Evolutionary conservation across 2,888 invertebrate genomes (phyloP), one percentile per base, ranked within the genome.

Genomic region (Drosophila siamana): DNA sequence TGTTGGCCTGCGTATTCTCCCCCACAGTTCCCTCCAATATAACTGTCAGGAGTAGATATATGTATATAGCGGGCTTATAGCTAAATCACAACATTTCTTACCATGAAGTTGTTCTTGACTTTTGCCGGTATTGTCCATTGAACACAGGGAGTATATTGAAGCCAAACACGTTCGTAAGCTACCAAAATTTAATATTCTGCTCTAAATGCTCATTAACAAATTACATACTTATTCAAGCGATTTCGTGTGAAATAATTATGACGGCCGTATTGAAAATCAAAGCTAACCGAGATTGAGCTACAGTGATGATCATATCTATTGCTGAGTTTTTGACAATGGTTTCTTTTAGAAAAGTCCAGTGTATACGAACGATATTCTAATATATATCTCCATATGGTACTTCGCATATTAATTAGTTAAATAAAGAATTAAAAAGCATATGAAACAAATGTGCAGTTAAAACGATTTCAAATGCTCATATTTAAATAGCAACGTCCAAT

Each of bases 1-100:
- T 78, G n/a, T 78, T 81, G 15, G 75, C 77, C 13, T 80, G 77
- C 4, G 74, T 74, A 30, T 75, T 65, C 24, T 78, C 48, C 1
- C 64, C 61, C 19, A 79, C 80, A 16, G 36, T 43, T 13, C 61
- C 44, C 7, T 44, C 50, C n/a, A 55, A 13, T 2, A 69, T 13
- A 1, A 19, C 77, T 83, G 24, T 11, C 1, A 4, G 26, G 26
- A 22, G 11, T 11, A 9, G 24, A 33, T 1, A 36, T 19, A 36
- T 36, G 19, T 40, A 13, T 36, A 9, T n/a, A 26, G 0, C 2
- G 11, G 11, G 11, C 1, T 8, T 0, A 2, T 7, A 4, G 5
- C 0, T 26, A 3, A 19, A 19, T 1, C 19, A 11, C 0, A 33
- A 0, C n/a, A 5, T 7, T 7, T 6, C 56, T 38, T 13, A 78